Evolutionary conservation across 2,888 invertebrate species (phyloP), one percentile per base, ranked within the genome.

Genomic region (Drosophila ezoana): DNA sequence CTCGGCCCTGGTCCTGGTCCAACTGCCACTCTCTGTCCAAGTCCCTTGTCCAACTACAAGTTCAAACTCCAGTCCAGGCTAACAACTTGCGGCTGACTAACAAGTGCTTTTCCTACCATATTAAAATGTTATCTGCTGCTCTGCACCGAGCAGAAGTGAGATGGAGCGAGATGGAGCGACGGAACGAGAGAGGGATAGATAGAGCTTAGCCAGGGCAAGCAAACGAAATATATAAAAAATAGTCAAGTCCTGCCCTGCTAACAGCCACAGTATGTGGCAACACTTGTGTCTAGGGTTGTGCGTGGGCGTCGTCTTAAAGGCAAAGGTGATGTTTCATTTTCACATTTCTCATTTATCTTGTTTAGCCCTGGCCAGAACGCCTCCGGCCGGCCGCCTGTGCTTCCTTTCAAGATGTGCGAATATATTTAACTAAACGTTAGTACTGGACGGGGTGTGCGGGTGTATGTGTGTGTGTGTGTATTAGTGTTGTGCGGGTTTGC

Each of bases 321-420:
- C 76, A 76, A 87, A 90, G 89, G 87, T 90, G 87, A 90, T 90
- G 91, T 87, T 91, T 91, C 90, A 91, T 90, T 90, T 90, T 90
- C 86, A 79, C 90, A 90, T 90, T 89, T 87, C 90, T 82, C 91
- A 90, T 90, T 91, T 91, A 90, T 90, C 90, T 91, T 85, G 78
- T 89, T 91, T 90, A 89, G 87, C 81, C 8, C 74, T 67, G 80
- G 79, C 74, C 63, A 59, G 51, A 57, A 53, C 59, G 76, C 74
- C 56, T 61, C 49, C 23, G 77, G n/a, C 51, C 62, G 23, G 20
- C 2, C 28, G 52, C 16, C 37, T 40, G 20, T 41, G 45, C 40
- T 53, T 16, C 37, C 62, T 41, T 13, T 20, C 69, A 37, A 75
- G 32, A 38, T 47, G 47, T 60, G 76, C 56, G 52, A 59, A 62